phyloP scores from a whole-genome alignment of 2,888 invertebrate genomes.

The Epinotia ramella region DNA sequence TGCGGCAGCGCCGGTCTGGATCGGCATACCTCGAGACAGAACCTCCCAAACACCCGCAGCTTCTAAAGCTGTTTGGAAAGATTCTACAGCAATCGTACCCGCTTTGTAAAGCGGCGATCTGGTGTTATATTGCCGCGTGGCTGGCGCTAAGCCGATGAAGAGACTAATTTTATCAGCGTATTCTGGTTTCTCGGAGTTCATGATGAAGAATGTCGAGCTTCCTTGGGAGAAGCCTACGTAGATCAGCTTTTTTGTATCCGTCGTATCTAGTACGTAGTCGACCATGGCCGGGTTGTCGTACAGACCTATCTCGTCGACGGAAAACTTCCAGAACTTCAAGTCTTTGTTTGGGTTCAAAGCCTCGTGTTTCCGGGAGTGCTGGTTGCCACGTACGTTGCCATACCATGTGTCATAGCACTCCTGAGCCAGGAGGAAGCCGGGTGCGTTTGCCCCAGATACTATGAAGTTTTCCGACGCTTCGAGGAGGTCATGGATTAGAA shows the following conservation, averaged over 20 bases:
- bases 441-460: constrained; percentile 45
- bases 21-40: constrained; percentile 5
- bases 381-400: constrained; percentile 17
- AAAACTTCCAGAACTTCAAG: constrained; percentile 83
- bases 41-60: constrained; percentile 27
- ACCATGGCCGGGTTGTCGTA: constrained; percentile 89
- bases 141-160: constrained; percentile 85
- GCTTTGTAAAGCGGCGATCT: constrained; percentile 39
- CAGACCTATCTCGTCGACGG: constrained; percentile 89
- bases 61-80: neutral
- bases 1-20: neutral
- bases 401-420: constrained; percentile 48
- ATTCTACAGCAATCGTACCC: neutral
- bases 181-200: constrained; percentile 87
- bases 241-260: constrained; percentile 60
- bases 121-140: constrained; percentile 73
- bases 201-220: constrained; percentile 87
- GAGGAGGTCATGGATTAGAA: constrained; percentile 20
- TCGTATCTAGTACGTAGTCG: constrained; percentile 65
- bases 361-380: constrained; percentile 78
- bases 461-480: constrained; percentile 16
- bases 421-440: constrained; percentile 44
- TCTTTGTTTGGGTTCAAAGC: constrained; percentile 57
- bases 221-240: constrained; percentile 92
- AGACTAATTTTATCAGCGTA: constrained; percentile 86